phyloP scores from a whole-genome alignment of 2,888 invertebrate genomes.

The Cinara cedri region DNA sequence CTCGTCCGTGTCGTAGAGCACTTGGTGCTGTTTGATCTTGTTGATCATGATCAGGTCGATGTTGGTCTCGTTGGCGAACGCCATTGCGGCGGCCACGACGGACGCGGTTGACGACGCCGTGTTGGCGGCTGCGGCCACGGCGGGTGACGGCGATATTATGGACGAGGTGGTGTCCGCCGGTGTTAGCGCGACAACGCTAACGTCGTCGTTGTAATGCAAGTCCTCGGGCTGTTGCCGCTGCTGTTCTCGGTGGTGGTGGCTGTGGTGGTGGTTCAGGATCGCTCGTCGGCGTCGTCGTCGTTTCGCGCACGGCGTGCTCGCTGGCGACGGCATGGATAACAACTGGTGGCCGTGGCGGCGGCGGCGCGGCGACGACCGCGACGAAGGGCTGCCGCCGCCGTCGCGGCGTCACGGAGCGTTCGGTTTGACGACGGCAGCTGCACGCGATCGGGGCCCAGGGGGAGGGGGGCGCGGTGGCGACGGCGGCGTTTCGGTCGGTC shows the following conservation, averaged over 20 bases:
- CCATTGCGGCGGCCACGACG: slow-evolving; percentile 46
- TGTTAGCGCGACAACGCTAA: neutral
- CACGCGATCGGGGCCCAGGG: neutral
- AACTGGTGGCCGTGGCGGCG: slow-evolving; percentile 41
- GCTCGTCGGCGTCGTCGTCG: slow-evolving; percentile 4
- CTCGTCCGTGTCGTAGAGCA: slow-evolving; percentile 56
- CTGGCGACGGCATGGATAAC: slow-evolving; percentile 55
- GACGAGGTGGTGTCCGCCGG: slow-evolving; percentile 40
- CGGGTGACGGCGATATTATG: neutral
- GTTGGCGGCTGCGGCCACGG: neutral
- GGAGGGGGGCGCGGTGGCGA: neutral
- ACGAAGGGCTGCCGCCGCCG: slow-evolving; percentile 50
- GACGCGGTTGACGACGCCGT: slow-evolving; percentile 37
- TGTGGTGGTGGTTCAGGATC: slow-evolving; percentile 6
- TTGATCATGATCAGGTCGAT: slow-evolving; percentile 51
- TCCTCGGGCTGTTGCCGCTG: neutral
- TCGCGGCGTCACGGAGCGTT: slow-evolving; percentile 50
- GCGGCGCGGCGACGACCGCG: slow-evolving; percentile 22
- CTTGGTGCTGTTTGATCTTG: slow-evolving; percentile 48
- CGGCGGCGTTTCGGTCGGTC: slow-evolving; percentile 53
- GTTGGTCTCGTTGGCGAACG: slow-evolving; percentile 45
- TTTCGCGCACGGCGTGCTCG: slow-evolving; percentile 47
- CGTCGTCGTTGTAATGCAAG: neutral
- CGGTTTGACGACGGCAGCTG: slow-evolving; percentile 52
- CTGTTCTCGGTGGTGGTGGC: slow-evolving; percentile 3